phyloP scores from a whole-genome alignment of 1,140 invertebrate species.

The Bombus turneri region DNA sequence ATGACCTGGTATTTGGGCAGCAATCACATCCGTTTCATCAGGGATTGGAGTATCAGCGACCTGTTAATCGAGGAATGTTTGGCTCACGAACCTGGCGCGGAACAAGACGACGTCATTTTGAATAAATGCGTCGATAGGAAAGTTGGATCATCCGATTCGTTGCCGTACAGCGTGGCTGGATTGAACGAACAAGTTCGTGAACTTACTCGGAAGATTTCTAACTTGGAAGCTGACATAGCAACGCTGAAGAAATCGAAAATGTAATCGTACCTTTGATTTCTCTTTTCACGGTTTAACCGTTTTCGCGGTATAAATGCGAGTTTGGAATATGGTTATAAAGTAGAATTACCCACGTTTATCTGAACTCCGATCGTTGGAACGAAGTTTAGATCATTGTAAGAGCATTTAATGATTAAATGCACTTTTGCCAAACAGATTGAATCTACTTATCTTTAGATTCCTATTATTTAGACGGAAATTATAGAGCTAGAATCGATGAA shows the following conservation, averaged over 20 bases:
- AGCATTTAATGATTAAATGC: too few relatives aligned
- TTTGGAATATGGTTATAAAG: too few relatives aligned
- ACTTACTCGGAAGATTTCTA: background rate
- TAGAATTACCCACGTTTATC: too few relatives aligned
- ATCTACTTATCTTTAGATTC: background rate
- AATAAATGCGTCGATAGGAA: slow-evolving; percentile 34
- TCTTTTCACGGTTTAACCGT: too few relatives aligned
- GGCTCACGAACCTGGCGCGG: slow-evolving; percentile 24
- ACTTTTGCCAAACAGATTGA: too few relatives aligned
- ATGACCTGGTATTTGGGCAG: slow-evolving; percentile 44
- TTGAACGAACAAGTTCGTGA: slow-evolving; percentile 17
- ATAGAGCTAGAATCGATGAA: too few relatives aligned
- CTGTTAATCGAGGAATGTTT: slow-evolving; percentile 48
- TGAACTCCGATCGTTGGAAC: too few relatives aligned
- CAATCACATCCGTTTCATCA: slow-evolving; percentile 34
- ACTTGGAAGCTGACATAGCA: slow-evolving; percentile 4
- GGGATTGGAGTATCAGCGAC: slow-evolving; percentile 34
- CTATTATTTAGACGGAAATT: too few relatives aligned
- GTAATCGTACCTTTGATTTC: background rate
- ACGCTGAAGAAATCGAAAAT: background rate
- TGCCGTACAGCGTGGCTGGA: background rate
- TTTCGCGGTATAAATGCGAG: too few relatives aligned
- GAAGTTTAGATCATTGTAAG: too few relatives aligned
- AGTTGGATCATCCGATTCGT: background rate
- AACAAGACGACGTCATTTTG: background rate